Conservation (phyloP, 2,113 vertebrate species). For the Microtus richardsoni region DNA sequence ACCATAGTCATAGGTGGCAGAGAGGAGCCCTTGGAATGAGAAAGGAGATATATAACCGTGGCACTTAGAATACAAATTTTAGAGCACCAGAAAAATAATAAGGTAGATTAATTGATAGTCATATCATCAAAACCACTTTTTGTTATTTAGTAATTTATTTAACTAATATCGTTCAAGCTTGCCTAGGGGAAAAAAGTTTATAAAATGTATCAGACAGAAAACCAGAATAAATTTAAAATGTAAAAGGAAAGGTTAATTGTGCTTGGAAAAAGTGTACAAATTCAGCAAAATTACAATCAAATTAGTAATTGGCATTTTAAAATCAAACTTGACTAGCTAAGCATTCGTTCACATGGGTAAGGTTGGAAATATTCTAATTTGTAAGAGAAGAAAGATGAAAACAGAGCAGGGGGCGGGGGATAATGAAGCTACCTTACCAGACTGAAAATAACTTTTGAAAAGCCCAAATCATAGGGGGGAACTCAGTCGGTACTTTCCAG, state of each 20-base stretch:
- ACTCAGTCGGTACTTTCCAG: neutral
- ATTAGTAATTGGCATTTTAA: neutral
- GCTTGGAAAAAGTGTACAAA: neutral
- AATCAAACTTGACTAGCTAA: neutral
- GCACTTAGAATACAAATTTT: neutral
- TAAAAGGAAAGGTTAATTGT: neutral
- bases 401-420: neutral
- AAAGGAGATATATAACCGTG: neutral
- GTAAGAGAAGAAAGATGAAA: neutral
- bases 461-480: neutral
- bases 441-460: neutral
- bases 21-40: neutral
- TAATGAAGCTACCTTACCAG: neutral
- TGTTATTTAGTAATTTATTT: neutral
- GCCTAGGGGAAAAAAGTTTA: neutral
- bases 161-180: neutral
- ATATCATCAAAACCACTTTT: neutral
- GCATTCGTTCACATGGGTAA: neutral
- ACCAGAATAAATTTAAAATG: neutral
- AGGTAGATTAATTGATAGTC: neutral
- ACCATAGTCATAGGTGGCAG: neutral
- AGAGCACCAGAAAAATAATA: neutral
- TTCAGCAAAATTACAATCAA: neutral
- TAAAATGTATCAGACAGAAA: neutral
- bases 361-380: neutral